Conservation (phyloP, 2,113 vertebrate species). For the Leucoraja erinaceus region DNA sequence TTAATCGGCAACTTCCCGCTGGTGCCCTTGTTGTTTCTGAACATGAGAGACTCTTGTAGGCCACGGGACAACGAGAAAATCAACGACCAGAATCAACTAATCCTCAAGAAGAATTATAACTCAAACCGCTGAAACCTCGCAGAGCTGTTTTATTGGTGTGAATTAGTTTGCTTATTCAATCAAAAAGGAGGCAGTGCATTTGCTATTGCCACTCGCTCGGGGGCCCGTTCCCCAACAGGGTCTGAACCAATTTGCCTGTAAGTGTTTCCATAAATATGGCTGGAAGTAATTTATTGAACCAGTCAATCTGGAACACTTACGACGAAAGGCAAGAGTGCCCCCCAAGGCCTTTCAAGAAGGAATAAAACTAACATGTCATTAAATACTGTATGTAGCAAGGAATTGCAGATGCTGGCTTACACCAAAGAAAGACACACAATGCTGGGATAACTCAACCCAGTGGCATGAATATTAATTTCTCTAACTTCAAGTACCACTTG, state of each 20-base stretch:
- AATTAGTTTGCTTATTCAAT: conserved; percentile 37
- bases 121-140: not conserved
- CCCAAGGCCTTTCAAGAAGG: not conserved
- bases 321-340: not conserved
- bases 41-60: not conserved
- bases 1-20: not conserved
- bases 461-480: no score
- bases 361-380: not conserved
- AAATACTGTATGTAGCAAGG: no score
- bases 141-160: not conserved
- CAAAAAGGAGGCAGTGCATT: not conserved
- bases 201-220: conserved; percentile 1
- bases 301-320: conserved; percentile 14
- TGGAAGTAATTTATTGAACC: conserved; percentile 27
- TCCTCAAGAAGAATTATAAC: not conserved
- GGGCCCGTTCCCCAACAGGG: not conserved
- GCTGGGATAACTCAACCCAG: no score
- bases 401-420: no score
- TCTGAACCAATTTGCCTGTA: conserved; percentile 29
- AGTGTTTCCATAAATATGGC: conserved; percentile 34
- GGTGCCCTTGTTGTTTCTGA: not conserved
- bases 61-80: not conserved
- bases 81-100: not conserved
- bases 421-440: no score
- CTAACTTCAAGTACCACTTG: no score